Conservation (phyloP, 2,888 invertebrate genomes). For the Laothoe populi region DNA sequence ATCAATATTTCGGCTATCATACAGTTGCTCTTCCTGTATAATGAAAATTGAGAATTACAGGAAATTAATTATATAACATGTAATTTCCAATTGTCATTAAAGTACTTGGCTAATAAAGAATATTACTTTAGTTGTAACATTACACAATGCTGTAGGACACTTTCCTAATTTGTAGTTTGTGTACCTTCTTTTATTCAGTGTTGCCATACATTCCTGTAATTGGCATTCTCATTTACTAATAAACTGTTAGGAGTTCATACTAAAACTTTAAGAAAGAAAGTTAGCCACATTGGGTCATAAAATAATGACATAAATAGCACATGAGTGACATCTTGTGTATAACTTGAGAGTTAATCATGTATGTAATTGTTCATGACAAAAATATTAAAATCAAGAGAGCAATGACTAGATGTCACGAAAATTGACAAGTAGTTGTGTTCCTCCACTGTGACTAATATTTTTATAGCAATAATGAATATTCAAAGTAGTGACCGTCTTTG, state of each 20-base stretch:
- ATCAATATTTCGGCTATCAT: no score
- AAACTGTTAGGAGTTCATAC: neutral
- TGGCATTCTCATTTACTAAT: neutral
- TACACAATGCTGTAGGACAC: neutral
- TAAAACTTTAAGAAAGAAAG: neutral
- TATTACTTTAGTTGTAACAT: neutral
- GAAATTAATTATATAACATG: no score
- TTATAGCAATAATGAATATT: conserved; percentile 52
- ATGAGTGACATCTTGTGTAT: neutral
- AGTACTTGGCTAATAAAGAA: no score
- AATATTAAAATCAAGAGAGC: conserved; percentile 55
- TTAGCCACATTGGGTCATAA: neutral
- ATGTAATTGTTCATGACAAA: neutral
- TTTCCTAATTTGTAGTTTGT: neutral
- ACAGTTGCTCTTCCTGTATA: no score
- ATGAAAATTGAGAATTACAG: no score
- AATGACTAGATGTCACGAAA: conserved; percentile 55
- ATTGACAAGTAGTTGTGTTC: conserved; percentile 56
- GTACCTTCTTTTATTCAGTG: neutral
- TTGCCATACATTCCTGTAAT: neutral
- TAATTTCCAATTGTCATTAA: no score
- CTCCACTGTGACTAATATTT: conserved; percentile 43
- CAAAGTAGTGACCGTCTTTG: conserved; percentile 41
- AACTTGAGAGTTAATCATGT: conserved; percentile 17
- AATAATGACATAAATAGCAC: neutral